A percentile compares a stretch with the other conserved stretches of the same genome.
Conservation (phyloP, 2,797 vertebrate species). For the Hephaestus fuliginosus region DNA sequence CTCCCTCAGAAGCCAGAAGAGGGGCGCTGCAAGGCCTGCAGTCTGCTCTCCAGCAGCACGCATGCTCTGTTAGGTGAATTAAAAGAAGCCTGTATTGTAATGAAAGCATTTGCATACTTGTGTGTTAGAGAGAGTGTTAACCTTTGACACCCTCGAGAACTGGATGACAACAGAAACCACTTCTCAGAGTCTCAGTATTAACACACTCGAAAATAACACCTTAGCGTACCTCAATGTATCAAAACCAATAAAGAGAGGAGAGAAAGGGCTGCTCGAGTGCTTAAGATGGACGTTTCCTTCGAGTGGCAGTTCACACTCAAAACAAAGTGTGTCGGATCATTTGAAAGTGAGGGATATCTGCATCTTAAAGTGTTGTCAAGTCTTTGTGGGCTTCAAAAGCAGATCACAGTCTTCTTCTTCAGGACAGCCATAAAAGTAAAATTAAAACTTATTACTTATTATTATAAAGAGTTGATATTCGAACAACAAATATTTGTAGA, state of each 20-base stretch:
- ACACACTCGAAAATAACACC: slow-evolving; percentile 77
- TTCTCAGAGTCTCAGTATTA: slow-evolving; percentile 66
- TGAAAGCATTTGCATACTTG: slow-evolving; percentile 83
- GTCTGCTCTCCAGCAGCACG: slow-evolving; percentile 72
- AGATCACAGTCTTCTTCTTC: background rate
- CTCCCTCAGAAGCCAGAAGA: slow-evolving; percentile 64
- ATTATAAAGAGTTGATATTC: background rate
- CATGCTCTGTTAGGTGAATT: slow-evolving; percentile 76
- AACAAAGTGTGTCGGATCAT: slow-evolving; percentile 58
- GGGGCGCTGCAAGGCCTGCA: slow-evolving; percentile 49
- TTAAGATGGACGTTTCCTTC: slow-evolving; percentile 61
- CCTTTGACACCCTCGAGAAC: slow-evolving; percentile 80
- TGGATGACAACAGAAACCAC: slow-evolving; percentile 80
- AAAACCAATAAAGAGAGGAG: slow-evolving; percentile 54
- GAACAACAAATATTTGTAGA: slow-evolving; percentile 1
- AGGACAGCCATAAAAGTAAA: background rate
- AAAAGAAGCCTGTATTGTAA: slow-evolving; percentile 79
- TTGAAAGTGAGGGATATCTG: slow-evolving; percentile 48
- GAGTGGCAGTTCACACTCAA: slow-evolving; percentile 65
- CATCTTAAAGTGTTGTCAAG: slow-evolving; percentile 11
- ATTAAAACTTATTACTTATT: background rate
- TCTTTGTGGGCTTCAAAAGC: slow-evolving; percentile 29
- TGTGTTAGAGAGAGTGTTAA: slow-evolving; percentile 80
- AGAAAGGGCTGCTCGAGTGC: slow-evolving; percentile 52
- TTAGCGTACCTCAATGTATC: slow-evolving; percentile 58